Conservation (phyloP, 1,140 invertebrate species). For the Drosophila watanabei region DNA sequence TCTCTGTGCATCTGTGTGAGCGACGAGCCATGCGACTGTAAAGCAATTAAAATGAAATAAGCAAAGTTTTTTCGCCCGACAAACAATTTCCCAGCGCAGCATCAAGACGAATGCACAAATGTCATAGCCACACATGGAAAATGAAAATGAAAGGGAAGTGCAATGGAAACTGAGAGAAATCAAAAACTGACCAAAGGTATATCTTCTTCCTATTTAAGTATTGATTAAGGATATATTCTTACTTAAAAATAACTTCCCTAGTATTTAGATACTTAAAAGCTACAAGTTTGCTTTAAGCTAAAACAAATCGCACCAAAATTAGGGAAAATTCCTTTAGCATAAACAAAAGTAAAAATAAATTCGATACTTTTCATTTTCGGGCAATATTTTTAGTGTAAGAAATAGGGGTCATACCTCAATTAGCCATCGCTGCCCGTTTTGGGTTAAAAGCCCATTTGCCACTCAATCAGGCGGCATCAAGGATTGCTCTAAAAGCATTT, state of each 20-base stretch:
- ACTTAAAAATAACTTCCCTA: not conserved
- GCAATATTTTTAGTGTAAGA: not conserved
- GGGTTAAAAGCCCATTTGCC: conserved; percentile 56
- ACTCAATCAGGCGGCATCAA: conserved; percentile 56
- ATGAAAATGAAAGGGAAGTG: not conserved
- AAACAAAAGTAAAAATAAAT: not conserved
- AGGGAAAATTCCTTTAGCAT: not conserved
- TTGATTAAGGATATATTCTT: not conserved
- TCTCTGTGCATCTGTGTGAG: conserved; percentile 20
- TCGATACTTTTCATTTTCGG: not conserved
- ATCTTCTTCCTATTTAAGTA: not conserved
- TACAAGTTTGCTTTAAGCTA: not conserved
- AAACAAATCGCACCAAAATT: not conserved
- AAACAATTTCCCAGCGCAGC: conserved; percentile 45
- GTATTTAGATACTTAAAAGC: too few species aligned
- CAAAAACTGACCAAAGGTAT: not conserved
- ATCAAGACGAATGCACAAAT: conserved; percentile 36
- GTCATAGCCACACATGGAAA: conserved; percentile 21
- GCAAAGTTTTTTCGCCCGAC: conserved; percentile 42
- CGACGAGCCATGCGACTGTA: conserved; percentile 46
- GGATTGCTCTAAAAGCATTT: conserved; percentile 54
- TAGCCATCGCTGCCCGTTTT: conserved; percentile 22
- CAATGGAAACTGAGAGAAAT: not conserved
- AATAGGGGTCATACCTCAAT: conserved; percentile 7
- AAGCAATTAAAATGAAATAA: conserved; percentile 79